Conservation (phyloP, 1,140 invertebrate genomes). For the Scaptomyza hsui region DNA sequence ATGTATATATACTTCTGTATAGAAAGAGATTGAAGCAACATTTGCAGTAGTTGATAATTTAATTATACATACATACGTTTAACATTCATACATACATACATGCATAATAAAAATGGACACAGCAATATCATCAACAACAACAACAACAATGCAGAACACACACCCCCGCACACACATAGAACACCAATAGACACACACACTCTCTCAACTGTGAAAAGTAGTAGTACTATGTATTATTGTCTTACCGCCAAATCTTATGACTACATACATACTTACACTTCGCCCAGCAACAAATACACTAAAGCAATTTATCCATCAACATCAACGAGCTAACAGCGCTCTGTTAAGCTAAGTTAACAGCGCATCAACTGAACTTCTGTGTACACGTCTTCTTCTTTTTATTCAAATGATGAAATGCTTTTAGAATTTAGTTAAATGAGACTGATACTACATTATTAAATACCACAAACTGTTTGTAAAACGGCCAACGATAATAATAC, state of each 20-base stretch:
- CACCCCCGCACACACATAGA: conserved; percentile 3
- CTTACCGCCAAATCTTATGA: conserved; percentile 21
- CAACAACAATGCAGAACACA: neutral
- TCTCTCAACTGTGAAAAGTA: neutral
- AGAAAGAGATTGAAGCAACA: conserved; percentile 1
- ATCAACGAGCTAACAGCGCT: neutral
- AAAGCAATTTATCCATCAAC: too few relatives aligned
- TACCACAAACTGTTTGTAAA: conserved; percentile 1
- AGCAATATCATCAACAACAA: neutral
- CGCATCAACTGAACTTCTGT: neutral
- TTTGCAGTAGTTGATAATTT: conserved; percentile 20
- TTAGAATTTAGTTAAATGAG: conserved; percentile 29
- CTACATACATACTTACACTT: too few relatives aligned
- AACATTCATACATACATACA: too few relatives aligned
- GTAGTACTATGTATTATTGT: conserved; percentile 23
- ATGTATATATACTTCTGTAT: conserved; percentile 23
- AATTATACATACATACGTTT: conserved; percentile 3
- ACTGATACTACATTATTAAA: conserved; percentile 28
- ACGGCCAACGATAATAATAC: conserved; percentile 8
- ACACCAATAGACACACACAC: neutral
- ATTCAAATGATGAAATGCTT: conserved; percentile 7
- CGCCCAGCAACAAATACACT: too few relatives aligned
- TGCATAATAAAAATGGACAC: too few relatives aligned
- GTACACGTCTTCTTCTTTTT: neutral
- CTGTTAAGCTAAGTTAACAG: conserved; percentile 10